Evolutionary conservation across 2,888 invertebrate genomes (phyloP).

Genomic region (Anaspis maculata): DNA sequence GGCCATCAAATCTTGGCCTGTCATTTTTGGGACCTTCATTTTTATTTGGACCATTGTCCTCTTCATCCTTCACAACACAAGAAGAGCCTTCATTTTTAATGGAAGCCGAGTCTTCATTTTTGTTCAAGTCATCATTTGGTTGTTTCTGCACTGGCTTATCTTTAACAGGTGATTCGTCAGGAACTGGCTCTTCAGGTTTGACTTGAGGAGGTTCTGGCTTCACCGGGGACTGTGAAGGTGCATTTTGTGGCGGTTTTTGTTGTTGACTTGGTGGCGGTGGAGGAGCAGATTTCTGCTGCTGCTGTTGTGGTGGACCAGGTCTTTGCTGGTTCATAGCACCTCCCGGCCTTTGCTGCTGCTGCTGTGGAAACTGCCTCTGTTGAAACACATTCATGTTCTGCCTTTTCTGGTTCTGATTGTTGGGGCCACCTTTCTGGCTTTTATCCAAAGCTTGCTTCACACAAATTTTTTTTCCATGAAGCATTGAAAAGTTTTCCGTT

Average conservation of each 20-base stretch:
- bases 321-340: no score
- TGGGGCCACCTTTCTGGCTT: constrained; percentile 15
- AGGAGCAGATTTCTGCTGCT: constrained; percentile 3
- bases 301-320: constrained; percentile 6
- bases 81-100: constrained; percentile 5
- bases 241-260: constrained; percentile 3
- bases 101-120: constrained; percentile 2
- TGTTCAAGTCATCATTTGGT: no score
- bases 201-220: constrained; percentile 1
- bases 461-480: constrained; percentile 64
- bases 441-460: constrained; percentile 52
- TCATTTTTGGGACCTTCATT: no score
- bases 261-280: constrained; percentile 2
- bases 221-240: no score
- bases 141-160: no score
- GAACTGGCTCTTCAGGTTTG: constrained; percentile 4
- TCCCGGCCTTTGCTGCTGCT: constrained; percentile 4
- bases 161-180: no score
- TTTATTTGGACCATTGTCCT: no score
- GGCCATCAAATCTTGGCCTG: no score
- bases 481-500: constrained; percentile 59
- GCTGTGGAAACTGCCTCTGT: constrained; percentile 5
- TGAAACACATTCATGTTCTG: neutral
- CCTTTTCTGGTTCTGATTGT: constrained; percentile 2
- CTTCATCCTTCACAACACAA: no score